These are phyloP conservation scores for Bucorvus abyssinicus DNA, from an alignment of 2,797 vertebrate species.

Conservation along the genomic window DNA sequence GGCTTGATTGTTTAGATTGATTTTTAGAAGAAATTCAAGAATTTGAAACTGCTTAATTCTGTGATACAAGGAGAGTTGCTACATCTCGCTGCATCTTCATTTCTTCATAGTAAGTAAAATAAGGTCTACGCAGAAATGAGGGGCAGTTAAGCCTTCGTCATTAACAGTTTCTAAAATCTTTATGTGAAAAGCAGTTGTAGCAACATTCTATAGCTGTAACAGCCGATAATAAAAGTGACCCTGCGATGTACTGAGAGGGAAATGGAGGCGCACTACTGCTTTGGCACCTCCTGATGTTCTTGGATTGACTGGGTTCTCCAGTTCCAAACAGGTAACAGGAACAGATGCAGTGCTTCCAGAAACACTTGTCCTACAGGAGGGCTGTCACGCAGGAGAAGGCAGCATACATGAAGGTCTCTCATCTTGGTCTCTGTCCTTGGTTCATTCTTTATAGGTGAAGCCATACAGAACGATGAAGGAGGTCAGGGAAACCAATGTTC, in stretches of 20 bases:
- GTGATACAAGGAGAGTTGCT: not conserved
- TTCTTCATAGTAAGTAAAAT: not conserved
- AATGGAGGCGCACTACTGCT: not conserved
- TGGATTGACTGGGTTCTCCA: not conserved
- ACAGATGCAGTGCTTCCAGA: not conserved
- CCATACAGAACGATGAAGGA: rapidly evolving
- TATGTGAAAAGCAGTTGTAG: not conserved
- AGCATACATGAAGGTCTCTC: rapidly evolving
- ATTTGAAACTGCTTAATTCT: not conserved
- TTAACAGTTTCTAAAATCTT: not conserved
- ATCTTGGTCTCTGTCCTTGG: no score
- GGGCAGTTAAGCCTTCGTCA: not conserved
- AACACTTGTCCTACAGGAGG: not conserved
- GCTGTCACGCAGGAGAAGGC: not conserved
- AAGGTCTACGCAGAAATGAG: not conserved
- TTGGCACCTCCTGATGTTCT: not conserved
- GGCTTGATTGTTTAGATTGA: not conserved
- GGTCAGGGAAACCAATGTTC: not conserved
- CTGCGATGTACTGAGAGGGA: not conserved
- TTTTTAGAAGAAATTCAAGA: not conserved
- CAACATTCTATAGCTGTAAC: not conserved
- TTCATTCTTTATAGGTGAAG: not conserved
- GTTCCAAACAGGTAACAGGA: not conserved
- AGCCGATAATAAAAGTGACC: not conserved
- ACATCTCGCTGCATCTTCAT: not conserved